Conservation (phyloP, 2,113 vertebrate species). For the Narcine bancroftii region DNA sequence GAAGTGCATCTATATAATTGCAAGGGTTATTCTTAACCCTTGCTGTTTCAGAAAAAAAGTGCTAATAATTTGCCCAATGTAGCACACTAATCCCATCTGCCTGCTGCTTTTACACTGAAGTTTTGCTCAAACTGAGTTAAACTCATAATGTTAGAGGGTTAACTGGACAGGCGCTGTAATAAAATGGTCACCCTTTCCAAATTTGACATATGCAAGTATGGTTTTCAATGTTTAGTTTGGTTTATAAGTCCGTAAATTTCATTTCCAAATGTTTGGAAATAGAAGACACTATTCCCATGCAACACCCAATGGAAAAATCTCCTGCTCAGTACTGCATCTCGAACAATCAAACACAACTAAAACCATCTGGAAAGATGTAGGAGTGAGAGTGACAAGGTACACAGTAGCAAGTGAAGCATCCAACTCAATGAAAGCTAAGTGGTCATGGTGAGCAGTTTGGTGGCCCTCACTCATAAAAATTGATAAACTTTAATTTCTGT, state of each 20-base stretch:
- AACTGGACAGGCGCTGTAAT: background rate
- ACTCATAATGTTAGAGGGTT: background rate
- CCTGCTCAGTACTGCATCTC: too few species aligned
- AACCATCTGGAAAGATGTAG: too few species aligned
- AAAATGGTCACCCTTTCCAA: background rate
- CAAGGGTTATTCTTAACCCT: background rate
- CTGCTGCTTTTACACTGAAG: background rate
- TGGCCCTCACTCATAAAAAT: too few species aligned
- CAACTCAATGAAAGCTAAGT: too few species aligned
- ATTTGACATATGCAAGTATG: background rate
- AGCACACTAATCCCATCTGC: background rate
- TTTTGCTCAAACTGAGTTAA: background rate
- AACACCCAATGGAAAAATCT: background rate
- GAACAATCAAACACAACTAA: too few species aligned
- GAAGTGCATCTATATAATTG: background rate
- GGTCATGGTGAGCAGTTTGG: too few species aligned
- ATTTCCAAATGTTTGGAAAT: background rate
- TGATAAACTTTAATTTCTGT: too few species aligned
- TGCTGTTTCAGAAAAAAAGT: conserved; percentile 10
- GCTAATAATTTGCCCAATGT: background rate
- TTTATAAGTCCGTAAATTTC: too few species aligned
- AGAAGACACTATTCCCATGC: background rate
- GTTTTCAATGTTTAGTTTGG: background rate
- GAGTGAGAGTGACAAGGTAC: too few species aligned
- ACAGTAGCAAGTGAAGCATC: too few species aligned